Conservation (phyloP, 2,113 vertebrate genomes). For the Pagrus major region DNA sequence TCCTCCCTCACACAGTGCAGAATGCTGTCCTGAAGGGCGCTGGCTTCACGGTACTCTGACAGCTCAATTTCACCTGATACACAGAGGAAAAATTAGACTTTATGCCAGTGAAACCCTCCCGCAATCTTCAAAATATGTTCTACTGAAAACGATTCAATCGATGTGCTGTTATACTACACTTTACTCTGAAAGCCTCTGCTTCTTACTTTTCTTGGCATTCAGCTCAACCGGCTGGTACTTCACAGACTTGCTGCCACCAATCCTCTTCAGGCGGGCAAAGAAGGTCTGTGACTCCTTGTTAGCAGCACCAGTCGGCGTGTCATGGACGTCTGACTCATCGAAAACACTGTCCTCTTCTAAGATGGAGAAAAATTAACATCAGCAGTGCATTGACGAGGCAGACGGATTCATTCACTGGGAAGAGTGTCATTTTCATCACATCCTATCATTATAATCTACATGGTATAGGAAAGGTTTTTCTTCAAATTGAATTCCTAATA, state of each 20-base stretch:
- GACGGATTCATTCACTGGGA: not conserved
- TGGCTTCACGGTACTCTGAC: constrained; percentile 95
- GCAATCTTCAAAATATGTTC: constrained; percentile 17
- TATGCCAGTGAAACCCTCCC: constrained; percentile 18
- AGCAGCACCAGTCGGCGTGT: constrained; percentile 96
- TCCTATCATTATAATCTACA: not conserved
- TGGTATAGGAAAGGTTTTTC: not conserved
- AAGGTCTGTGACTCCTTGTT: constrained; percentile 99
- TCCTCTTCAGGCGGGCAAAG: constrained; percentile 98
- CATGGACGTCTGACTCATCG: constrained; percentile 99
- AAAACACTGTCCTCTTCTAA: constrained; percentile 99
- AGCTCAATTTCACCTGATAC: constrained; percentile 95
- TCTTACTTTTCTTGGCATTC: constrained; percentile 97
- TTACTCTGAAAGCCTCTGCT: constrained; percentile 40
- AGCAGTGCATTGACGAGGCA: not conserved
- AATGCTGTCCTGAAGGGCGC: constrained; percentile 95
- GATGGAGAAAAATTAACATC: constrained; percentile 69
- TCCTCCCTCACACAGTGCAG: constrained; percentile 95
- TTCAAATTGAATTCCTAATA: not conserved
- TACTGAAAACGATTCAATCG: constrained; percentile 16
- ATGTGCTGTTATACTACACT: constrained; percentile 19
- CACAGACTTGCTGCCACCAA: constrained; percentile 98
- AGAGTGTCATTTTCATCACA: not conserved
- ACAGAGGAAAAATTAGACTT: constrained; percentile 8
- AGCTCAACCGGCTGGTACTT: constrained; percentile 99